Percentiles rank a stretch among this genome's conserved stretches.
Conservation (phyloP, 2,113 vertebrate genomes). For the Paratilapia polleni region DNA sequence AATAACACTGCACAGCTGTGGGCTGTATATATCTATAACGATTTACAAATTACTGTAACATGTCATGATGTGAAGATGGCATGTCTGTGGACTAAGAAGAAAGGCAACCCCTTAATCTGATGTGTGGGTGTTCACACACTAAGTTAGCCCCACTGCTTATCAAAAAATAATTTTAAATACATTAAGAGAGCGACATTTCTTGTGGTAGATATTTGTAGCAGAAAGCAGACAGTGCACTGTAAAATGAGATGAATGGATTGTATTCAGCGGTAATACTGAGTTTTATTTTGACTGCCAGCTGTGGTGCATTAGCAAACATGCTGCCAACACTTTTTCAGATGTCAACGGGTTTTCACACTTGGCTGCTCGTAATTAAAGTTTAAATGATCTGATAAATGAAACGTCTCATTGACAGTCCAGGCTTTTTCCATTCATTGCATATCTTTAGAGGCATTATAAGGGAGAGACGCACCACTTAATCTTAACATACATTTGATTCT, state of each 20-base stretch:
- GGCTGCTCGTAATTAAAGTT: background rate
- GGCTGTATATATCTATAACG: too few species aligned
- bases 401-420: background rate
- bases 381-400: background rate
- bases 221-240: background rate
- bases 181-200: background rate
- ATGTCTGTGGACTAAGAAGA: background rate
- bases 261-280: background rate
- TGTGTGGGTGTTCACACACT: background rate
- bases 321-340: background rate
- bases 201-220: background rate
- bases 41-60: too few species aligned
- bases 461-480: too few species aligned
- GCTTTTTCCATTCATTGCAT: too few species aligned
- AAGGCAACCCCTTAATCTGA: background rate
- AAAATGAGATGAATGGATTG: background rate
- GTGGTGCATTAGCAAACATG: background rate
- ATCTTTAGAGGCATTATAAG: too few species aligned
- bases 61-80: too few species aligned
- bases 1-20: too few species aligned
- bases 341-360: background rate
- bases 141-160: background rate
- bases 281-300: background rate
- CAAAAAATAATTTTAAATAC: background rate
- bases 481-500: too few species aligned